Percentiles rank a stretch among this genome's conserved stretches.
Conservation (phyloP, 2,797 vertebrate species). For the Oreochromis mossambicus region DNA sequence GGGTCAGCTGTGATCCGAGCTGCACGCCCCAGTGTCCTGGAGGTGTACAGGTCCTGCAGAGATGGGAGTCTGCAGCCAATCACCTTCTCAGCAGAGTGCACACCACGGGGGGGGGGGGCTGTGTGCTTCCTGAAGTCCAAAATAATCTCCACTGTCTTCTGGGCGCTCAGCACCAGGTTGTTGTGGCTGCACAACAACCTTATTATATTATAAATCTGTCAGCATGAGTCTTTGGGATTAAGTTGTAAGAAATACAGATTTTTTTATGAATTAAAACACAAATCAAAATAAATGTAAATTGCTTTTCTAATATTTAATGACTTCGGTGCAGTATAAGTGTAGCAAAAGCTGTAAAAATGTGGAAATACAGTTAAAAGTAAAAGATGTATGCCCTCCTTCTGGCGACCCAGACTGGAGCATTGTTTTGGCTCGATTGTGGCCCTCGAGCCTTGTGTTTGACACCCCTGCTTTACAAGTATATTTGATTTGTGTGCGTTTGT, state of each 20-base stretch:
- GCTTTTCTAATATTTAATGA: background rate
- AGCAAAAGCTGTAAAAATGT: background rate
- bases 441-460: background rate
- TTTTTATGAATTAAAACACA: rapidly evolving
- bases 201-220: background rate
- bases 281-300: rapidly evolving
- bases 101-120: no score
- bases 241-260: rapidly evolving
- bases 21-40: no score
- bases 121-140: no score
- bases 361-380: background rate
- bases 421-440: rapidly evolving
- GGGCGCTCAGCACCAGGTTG: no score
- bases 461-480: background rate
- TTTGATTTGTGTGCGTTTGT: constrained; percentile 12
- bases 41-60: no score
- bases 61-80: no score
- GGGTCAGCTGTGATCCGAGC: no score
- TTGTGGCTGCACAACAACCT: no score
- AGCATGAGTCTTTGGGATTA: background rate
- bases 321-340: background rate
- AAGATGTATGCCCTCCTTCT: rapidly evolving
- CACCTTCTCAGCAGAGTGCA: no score
- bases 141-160: no score
- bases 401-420: background rate